Conservation (phyloP, 2,888 invertebrate species). For the Megaustenia siamemsis region DNA sequence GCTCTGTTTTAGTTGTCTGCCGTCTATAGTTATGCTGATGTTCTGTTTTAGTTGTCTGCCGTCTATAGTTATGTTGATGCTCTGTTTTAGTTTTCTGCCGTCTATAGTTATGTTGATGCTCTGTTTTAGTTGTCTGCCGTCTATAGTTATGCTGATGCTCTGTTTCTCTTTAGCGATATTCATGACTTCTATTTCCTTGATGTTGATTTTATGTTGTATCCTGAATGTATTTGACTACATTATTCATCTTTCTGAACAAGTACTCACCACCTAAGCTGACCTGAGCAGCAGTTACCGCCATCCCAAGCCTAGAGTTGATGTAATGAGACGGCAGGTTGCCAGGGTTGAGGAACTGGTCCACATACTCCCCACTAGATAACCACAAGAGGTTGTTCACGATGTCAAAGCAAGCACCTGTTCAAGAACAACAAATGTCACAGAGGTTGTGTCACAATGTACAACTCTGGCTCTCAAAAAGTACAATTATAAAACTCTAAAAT, state of each 20-base stretch:
- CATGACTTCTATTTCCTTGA: too few species aligned
- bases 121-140: too few species aligned
- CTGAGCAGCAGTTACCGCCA: conserved; percentile 39
- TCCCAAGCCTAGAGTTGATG: conserved; percentile 70
- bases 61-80: too few species aligned
- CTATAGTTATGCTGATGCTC: too few species aligned
- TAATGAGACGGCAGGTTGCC: conserved; percentile 79
- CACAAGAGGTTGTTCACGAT: conserved; percentile 78
- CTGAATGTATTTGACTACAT: too few species aligned
- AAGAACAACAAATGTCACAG: neutral
- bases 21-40: too few species aligned
- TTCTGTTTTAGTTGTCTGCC: too few species aligned
- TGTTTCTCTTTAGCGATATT: too few species aligned
- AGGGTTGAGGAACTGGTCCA: conserved; percentile 79
- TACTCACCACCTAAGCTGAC: neutral
- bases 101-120: too few species aligned
- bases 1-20: too few species aligned
- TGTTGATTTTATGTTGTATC: too few species aligned
- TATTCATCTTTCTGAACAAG: neutral
- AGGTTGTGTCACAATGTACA: neutral
- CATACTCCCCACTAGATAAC: conserved; percentile 78
- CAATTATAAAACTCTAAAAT: neutral
- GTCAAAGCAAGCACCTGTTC: conserved; percentile 78
- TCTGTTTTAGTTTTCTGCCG: too few species aligned
- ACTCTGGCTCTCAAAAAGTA: neutral